Conservation (phyloP, 2,113 vertebrate species). For the Polypterus senegalus region DNA sequence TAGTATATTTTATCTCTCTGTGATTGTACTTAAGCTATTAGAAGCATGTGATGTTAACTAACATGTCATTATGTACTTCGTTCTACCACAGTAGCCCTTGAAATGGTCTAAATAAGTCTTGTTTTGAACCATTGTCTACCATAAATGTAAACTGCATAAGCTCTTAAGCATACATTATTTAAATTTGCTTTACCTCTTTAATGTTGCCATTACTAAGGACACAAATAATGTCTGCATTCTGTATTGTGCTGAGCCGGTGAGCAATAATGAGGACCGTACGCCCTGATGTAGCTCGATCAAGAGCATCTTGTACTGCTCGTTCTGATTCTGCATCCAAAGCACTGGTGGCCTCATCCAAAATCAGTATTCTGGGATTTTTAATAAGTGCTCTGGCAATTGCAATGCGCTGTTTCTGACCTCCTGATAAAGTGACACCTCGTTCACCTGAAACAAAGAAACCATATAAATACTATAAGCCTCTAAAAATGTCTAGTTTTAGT, state of each 20-base stretch:
- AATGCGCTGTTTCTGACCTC: constrained; percentile 85
- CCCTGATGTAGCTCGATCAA: constrained; percentile 64
- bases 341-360: constrained; percentile 88
- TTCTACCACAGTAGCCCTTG: no score
- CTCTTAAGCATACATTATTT: no score
- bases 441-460: constrained; percentile 50
- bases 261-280: constrained; percentile 89
- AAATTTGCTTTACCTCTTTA: constrained; percentile 57
- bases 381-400: constrained; percentile 83
- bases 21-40: no score
- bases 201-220: constrained; percentile 70
- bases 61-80: no score
- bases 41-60: no score
- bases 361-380: constrained; percentile 71
- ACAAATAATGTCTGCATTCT: constrained; percentile 63
- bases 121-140: no score
- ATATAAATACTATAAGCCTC: background rate
- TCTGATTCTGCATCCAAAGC: constrained; percentile 78
- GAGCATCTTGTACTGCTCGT: constrained; percentile 71
- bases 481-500: background rate
- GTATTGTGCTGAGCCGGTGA: constrained; percentile 86
- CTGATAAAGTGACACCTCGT: constrained; percentile 71
- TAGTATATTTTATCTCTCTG: no score
- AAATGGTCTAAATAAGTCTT: no score
- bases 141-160: no score